phyloP scores from a whole-genome alignment of 1,140 invertebrate genomes.

The Drosophila watanabei region DNA sequence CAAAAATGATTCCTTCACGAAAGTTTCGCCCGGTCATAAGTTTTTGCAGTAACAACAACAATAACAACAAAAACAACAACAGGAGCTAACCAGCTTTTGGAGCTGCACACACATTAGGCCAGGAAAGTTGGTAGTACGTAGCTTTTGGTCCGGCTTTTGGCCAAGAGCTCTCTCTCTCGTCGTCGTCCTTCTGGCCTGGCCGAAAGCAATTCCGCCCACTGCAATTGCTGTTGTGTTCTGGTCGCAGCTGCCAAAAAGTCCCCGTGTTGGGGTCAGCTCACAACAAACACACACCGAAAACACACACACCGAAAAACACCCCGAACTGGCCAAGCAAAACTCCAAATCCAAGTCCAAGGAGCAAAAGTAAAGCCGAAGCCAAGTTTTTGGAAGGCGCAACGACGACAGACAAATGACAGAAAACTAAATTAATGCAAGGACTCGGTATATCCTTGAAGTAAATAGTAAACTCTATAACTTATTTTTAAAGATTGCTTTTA shows the following conservation, averaged over 20 bases:
- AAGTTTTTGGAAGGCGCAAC: slow-evolving; percentile 26
- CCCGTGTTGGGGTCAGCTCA: slow-evolving; percentile 56
- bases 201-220: slow-evolving; percentile 79
- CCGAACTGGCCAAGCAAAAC: slow-evolving; percentile 43
- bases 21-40: slow-evolving; percentile 61
- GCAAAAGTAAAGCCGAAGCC: slow-evolving; percentile 27
- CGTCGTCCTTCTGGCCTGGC: slow-evolving; percentile 36
- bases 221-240: slow-evolving; percentile 48
- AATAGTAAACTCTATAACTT: not conserved
- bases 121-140: slow-evolving; percentile 34
- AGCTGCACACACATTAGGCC: slow-evolving; percentile 63
- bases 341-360: slow-evolving; percentile 48
- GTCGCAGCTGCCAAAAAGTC: slow-evolving; percentile 74
- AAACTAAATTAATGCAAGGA: slow-evolving; percentile 47
- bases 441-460: not conserved
- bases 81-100: slow-evolving; percentile 15
- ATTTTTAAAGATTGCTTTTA: not conserved
- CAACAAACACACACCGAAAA: not conserved
- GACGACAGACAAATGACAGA: slow-evolving; percentile 44
- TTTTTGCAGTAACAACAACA: slow-evolving; percentile 35
- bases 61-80: slow-evolving; percentile 19
- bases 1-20: slow-evolving; percentile 54
- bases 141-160: slow-evolving; percentile 15
- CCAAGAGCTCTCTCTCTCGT: slow-evolving; percentile 15
- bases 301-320: not conserved